A percentile compares a stretch with the other conserved stretches of the same genome.
These are phyloP conservation scores for Tadarida brasiliensis DNA, from an alignment of 2,797 vertebrate genomes.

Conservation along the genomic window DNA sequence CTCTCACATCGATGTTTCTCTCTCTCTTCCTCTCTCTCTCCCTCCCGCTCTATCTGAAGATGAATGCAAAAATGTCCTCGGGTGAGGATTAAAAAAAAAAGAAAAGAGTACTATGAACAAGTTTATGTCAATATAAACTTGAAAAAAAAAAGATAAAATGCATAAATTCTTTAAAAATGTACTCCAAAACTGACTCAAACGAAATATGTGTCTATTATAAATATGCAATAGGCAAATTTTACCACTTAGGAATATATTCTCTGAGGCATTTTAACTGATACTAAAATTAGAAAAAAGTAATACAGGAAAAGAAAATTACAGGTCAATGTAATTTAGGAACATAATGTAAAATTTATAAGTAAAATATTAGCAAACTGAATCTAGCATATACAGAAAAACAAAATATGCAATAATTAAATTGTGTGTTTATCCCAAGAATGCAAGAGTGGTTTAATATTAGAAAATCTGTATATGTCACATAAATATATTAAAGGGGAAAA, in stretches of 20 bases:
- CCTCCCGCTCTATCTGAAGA: no score
- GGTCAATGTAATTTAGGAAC: no score
- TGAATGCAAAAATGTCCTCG: no score
- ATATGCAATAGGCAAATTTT: background rate
- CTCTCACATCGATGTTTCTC: no score
- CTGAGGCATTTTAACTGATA: background rate
- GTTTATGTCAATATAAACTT: background rate
- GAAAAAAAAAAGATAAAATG: slow-evolving; percentile 50
- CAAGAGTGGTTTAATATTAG: background rate
- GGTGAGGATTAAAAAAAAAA: no score
- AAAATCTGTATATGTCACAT: background rate
- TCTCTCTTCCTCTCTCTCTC: no score
- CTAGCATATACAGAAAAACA: slow-evolving; percentile 8
- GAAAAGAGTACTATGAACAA: background rate
- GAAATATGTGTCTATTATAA: background rate
- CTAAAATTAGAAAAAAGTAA: background rate
- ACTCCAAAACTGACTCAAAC: background rate
- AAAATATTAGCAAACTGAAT: background rate
- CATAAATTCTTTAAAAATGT: slow-evolving; percentile 18
- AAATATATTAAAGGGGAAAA: slow-evolving; percentile 49
- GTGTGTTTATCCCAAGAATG: background rate
- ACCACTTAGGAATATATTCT: background rate
- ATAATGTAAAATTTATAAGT: no score
- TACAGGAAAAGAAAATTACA: background rate
- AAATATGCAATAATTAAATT: background rate